These are phyloP conservation scores for Myiagra hebetior DNA, from an alignment of 2,113 vertebrate species.

Conservation along the genomic window DNA sequence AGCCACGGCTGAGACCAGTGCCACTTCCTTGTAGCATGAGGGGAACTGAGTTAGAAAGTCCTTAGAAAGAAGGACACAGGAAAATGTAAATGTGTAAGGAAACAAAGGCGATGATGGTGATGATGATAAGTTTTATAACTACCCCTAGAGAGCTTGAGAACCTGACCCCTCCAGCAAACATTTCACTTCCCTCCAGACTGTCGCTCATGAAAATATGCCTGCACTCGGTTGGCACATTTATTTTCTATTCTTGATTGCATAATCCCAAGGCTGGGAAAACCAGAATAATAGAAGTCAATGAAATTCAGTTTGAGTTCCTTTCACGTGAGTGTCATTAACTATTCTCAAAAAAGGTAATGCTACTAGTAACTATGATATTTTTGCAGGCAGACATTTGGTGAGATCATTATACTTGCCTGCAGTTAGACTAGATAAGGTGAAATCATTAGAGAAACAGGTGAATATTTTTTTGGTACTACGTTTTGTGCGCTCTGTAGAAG, in stretches of 20 bases:
- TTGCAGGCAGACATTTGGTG: background rate
- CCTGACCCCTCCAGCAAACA: background rate
- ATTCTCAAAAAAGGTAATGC: background rate
- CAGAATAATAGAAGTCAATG: background rate
- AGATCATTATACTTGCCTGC: background rate
- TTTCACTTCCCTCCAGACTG: background rate
- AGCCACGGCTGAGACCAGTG: background rate
- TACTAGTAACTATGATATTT: background rate
- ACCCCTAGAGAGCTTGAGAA: background rate
- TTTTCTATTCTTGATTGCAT: background rate
- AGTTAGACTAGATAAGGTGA: background rate
- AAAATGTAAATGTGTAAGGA: background rate
- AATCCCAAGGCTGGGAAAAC: background rate
- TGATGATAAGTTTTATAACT: background rate
- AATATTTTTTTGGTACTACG: background rate
- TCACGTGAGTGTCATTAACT: background rate
- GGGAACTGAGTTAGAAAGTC: background rate
- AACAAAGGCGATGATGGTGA: background rate
- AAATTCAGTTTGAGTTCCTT: background rate
- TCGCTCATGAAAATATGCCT: background rate
- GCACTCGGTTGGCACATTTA: background rate
- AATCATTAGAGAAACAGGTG: background rate
- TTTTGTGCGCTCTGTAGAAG: background rate
- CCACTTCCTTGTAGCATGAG: background rate
- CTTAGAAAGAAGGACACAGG: background rate